Evolutionary conservation across 1,140 invertebrate species (phyloP), one percentile per base, ranked within the genome.

Genomic region (Diabrotica virgifera): DNA sequence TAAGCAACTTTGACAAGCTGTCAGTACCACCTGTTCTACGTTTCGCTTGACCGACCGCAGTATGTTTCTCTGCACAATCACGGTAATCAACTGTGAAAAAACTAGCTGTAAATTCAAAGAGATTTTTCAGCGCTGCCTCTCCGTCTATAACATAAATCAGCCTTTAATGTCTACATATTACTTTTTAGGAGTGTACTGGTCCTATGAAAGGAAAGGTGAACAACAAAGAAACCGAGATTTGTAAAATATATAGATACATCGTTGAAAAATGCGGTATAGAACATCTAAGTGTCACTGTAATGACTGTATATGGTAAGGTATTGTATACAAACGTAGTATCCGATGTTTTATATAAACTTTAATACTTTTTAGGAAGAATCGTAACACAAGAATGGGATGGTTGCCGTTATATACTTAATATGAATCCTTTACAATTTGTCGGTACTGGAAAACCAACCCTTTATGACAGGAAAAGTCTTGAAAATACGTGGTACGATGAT

Each of bases 341-440:
- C 11, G 11, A 61, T 14, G n/a, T 46, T 9, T 9, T 36, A 52
- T 38, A 8, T 7, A 57, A 2, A 46, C n/a, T 46, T n/a, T 6
- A 8, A 0, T 36, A 12, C n/a, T 52, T 70, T 68, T 61, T 62
- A 81, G 82, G 83, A 14, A 77, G 82, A 68, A 77, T 83, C 11
- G 74, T 85, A 13, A 81, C 79, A 60, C 82, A 84, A 61, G 83
- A 84, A 72, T 85, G 83, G 83, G 78, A 80, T n/a, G 79, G 80
- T 58, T 82, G 77, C 38, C 76, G 74, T 54, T 84, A 83, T 72
- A 78, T 85, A 14, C 65, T 85, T 36, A 80, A 84, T 69, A 70
- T 84, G n/a, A 85, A 85, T 74, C 84, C 84, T 1, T 65, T 83
- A 9, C 52, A 53, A 12, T 59, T 80, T 7, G 62, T 78, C 7